Base-by-base conservation (phyloP, 1,140 invertebrate genomes). In the Eupristina koningsbergeri region DNA sequence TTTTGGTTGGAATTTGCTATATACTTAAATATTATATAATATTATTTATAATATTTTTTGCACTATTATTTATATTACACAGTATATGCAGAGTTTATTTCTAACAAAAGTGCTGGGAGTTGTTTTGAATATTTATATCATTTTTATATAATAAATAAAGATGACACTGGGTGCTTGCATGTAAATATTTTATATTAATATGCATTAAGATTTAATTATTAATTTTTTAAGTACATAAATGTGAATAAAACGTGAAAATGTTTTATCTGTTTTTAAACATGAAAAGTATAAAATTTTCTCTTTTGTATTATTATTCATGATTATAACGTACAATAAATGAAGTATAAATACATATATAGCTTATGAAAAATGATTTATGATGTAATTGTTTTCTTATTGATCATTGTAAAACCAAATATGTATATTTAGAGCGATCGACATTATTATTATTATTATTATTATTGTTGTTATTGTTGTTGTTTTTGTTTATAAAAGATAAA, bases 181-280 rank as follows among this genome's bases (percentile, higher is more conserved):
- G 83, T 84, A 84, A 84, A 84, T 84, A 84, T 74, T 84, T 84
- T 80, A 83, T 78, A 78, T 71, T 39, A 64, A 19, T 69, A 61
- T 41, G 31, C 39, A 77, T 77, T 78, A 78, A 78, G 81, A 29
- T 36, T 83, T 83, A 83, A 50, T 83, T 83, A 36, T 78, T 83
- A 53, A 83, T 83, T 41, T 61, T 41, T 58, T 74, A 13, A 83
- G 26, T 76, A 76, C 34, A 17, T 31, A n/a, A 34, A 77, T 58
- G 61, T 39, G 61, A 84, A 84, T 69, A 34, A 63, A 15, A 50
- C 34, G 26, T 34, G 61, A 81, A 50, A 74, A 79, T 7, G 50
- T 80, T 79, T 74, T 74, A 34, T 84, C 67, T 79, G 81, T 71
- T 83, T 58, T 76, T 45, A 45, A 58, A 53, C 17, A 63, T 77